Evolutionary conservation across 2,113 vertebrate species (phyloP), one percentile per base, ranked within the genome.

Genomic region (Oceanodroma tethys): DNA sequence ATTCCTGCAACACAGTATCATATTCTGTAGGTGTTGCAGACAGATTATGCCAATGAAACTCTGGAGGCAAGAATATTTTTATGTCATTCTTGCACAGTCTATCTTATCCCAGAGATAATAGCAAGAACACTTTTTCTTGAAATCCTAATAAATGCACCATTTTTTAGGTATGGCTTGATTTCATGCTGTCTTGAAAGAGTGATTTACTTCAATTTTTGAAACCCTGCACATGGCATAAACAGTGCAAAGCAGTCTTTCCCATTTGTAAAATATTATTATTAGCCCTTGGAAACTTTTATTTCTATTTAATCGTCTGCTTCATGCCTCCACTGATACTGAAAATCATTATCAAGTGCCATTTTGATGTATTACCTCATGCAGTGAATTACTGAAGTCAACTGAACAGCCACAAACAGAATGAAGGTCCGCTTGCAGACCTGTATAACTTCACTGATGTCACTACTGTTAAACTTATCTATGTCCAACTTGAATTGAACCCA

Each of bases 281-380:
- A 86, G 23, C 20, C 55, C 66, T 76, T 81, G 45, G 52, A 90
- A 88, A 56, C 3, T 63, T 95, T 63, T 74, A 81, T 88, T 90
- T 87, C 42, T 81, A 45, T 50, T 76, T 95, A 66, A 88, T 86
- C 55, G 85, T 86, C 36, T 93, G 48, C 36, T 74, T 91, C 43
- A 43, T 79, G 34, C 48, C 58, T 76, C 58, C 13, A n/a, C 34
- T 80, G 85, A 84, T 92, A 78, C 21, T 72, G 78, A 89, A 88
- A 94, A 93, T 75, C 76, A 60, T 86, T 95, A 80, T 40, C 74
- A 67, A 93, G 76, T 91, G 72, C 34, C 40, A 85, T 85, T 96
- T 95, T 93, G 70, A 62, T 93, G 29, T 65, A 34, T 82, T 85
- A 65, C n/a, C 45, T 86, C 56, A 52, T 56, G 75, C 60, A 79